A percentile compares a stretch with the other conserved stretches of the same genome.
Conservation (phyloP, 2,113 vertebrate genomes). For the Turnix velox region DNA sequence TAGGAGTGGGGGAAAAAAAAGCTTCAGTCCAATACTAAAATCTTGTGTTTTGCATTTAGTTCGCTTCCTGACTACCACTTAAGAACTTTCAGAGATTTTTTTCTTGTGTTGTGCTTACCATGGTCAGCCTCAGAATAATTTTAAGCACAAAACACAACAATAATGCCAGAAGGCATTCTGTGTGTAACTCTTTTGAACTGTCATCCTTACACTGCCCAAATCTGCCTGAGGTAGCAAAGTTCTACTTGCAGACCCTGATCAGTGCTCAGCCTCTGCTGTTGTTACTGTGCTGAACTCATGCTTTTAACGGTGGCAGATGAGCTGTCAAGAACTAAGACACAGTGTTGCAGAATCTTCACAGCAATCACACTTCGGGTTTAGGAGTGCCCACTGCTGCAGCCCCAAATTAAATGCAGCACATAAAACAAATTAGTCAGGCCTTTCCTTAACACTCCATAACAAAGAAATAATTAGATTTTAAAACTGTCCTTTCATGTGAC, state of each 20-base stretch:
- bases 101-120: not conserved
- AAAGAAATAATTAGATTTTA: not conserved
- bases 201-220: not conserved
- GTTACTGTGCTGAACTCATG: not conserved
- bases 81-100: not conserved
- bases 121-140: not conserved
- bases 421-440: not conserved
- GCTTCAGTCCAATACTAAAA: not conserved
- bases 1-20: too few species aligned
- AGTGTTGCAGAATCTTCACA: not conserved
- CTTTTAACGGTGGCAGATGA: not conserved
- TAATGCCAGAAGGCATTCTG: not conserved
- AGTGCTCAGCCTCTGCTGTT: not conserved
- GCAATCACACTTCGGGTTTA: not conserved
- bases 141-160: not conserved
- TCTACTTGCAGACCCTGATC: not conserved
- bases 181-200: not conserved
- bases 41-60: not conserved
- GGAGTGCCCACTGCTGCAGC: not conserved
- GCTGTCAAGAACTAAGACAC: not conserved
- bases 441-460: not conserved
- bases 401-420: not conserved
- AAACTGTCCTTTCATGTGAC: not conserved
- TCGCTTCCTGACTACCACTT: not conserved
- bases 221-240: not conserved